A percentile compares a stretch with the other conserved stretches of the same genome.
Evolutionary conservation across 2,113 vertebrate species (phyloP).

Genomic region (Phrynocephalus versicolor): DNA sequence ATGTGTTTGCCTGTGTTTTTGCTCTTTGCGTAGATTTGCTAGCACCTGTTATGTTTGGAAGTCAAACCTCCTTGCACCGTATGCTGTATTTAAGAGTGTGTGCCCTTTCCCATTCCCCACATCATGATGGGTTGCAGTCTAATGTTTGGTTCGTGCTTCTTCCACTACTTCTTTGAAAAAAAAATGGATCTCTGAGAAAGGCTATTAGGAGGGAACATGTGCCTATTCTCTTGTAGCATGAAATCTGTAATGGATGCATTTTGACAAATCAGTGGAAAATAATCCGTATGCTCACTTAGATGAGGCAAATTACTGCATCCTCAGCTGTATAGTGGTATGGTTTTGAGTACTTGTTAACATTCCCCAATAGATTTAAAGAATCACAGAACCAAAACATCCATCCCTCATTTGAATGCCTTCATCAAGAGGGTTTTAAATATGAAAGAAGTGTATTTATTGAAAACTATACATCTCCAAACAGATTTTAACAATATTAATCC

Average conservation of each 20-base stretch:
- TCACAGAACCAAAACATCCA: neutral
- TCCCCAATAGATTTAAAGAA: slow-evolving; percentile 1
- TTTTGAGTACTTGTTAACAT: neutral
- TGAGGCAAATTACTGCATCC: neutral
- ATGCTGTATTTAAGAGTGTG: too few relatives aligned
- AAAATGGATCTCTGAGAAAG: neutral
- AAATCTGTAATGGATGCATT: neutral
- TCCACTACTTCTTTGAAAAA: neutral
- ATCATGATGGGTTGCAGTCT: neutral
- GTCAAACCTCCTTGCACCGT: neutral
- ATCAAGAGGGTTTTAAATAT: neutral
- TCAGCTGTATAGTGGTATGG: neutral
- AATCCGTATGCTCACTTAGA: neutral
- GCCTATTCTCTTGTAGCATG: neutral
- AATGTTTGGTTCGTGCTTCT: neutral
- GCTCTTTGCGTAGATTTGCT: neutral
- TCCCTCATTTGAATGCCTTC: neutral
- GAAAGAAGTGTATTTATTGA: neutral
- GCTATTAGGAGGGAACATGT: neutral
- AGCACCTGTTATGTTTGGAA: accelerated
- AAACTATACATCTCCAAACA: neutral
- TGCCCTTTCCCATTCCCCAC: neutral
- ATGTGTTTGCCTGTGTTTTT: accelerated
- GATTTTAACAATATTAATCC: slow-evolving; percentile 13
- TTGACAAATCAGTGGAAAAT: slow-evolving; percentile 10